Percentiles rank a stretch among this genome's conserved stretches.
phyloP scores from a whole-genome alignment of 2,797 vertebrate species.

The Picus viridis region DNA sequence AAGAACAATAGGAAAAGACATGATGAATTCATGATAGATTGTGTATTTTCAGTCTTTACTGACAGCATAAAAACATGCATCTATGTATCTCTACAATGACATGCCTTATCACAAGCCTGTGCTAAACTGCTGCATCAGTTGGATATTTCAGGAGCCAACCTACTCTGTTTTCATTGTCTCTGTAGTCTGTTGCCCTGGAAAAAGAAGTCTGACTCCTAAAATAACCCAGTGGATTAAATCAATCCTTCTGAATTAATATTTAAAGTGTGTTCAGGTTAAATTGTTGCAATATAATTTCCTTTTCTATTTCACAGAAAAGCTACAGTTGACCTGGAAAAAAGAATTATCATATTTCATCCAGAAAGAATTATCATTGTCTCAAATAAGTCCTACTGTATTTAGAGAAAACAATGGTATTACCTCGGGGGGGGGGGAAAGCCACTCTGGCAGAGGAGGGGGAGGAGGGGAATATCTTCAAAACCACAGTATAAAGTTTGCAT shows the following conservation, averaged over 20 bases:
- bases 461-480: background rate
- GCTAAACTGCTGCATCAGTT: background rate
- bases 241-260: background rate
- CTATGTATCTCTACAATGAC: background rate
- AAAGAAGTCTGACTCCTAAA: background rate
- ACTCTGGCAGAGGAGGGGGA: background rate
- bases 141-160: background rate
- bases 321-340: background rate
- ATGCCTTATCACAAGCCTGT: background rate
- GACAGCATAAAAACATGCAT: background rate
- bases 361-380: background rate
- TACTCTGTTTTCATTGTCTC: background rate
- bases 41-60: background rate
- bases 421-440: background rate
- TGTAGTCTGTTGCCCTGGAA: background rate
- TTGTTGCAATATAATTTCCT: background rate
- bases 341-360: background rate
- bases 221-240: background rate
- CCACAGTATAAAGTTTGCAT: accelerated
- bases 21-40: background rate
- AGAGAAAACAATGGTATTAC: background rate
- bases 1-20: background rate
- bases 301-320: background rate
- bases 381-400: background rate
- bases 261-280: background rate